Base-by-base conservation (phyloP, 2,797 vertebrate species). In the Salmo trutta region DNA sequence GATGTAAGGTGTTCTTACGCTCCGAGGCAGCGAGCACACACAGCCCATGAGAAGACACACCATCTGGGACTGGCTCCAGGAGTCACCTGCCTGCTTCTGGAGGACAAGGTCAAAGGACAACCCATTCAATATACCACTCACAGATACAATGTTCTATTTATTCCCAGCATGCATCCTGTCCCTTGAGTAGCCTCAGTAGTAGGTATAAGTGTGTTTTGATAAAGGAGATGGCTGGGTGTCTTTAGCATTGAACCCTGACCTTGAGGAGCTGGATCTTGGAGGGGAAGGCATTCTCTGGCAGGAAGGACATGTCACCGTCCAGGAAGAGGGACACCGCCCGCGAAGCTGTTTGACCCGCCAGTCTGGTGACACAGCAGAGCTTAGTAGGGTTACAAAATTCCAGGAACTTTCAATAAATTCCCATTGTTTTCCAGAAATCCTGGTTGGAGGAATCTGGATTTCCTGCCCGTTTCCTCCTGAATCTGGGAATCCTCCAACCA, bases 41-140 rank as follows among this genome's bases (percentile, higher is more conserved):
- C 96, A 97, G 66, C 94, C 97, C 94, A 96, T 96, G 41, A 99
- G 97, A 53, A 99, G 94, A 81, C 95, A 94, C 0, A 98, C 94
- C 81, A 97, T 83, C 82, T 95, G 95, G 54, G 95, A 95, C 90
- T 91, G 96, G 36, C 78, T 85, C 89, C 88, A 86, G 0, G 85
- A 84, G 8, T 83, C 88, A 0, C 67, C 83, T 52, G 85, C 78
- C 81, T 91, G 91, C 62, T 83, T 79, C 90, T 88, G 85, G 10
- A 75, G 77, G 8, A 52, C 12, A 51, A 16, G 0, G 0, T 14
- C 14, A 76, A 31, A 2, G 16, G 41, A 41, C 41, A 41, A 41
- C 70, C 66, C 21, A 74, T 68, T 74, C 53, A 95, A 15, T 17
- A 31, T 53, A 5, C 29, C 15, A 31, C 19, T 33, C 24, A 21